A percentile compares a stretch with the other conserved stretches of the same genome.
These are phyloP conservation scores for Neoitamus cyanurus DNA, from an alignment of 2,888 invertebrate genomes.

Conservation along the genomic window DNA sequence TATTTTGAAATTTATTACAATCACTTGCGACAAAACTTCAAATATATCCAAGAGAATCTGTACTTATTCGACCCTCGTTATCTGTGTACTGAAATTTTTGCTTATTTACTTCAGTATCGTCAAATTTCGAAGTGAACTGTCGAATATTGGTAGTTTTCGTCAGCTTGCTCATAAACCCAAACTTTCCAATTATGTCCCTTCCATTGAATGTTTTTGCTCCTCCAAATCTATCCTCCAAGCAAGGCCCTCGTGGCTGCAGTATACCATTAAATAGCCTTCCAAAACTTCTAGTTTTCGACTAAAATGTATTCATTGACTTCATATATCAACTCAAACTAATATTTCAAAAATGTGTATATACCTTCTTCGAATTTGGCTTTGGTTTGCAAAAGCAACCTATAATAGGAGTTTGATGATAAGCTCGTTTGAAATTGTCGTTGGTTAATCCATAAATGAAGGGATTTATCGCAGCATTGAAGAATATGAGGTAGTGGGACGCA, in stretches of 20 bases:
- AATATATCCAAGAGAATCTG: background rate
- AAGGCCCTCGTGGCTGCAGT: constrained; percentile 47
- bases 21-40: background rate
- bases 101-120: background rate
- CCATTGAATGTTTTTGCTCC: constrained; percentile 28
- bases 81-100: background rate
- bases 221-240: constrained; percentile 39
- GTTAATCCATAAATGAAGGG: constrained; percentile 82
- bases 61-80: background rate
- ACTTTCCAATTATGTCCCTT: background rate
- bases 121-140: constrained; percentile 1
- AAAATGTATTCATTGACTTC: background rate
- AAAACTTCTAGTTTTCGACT: constrained; percentile 9
- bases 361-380: constrained; percentile 13
- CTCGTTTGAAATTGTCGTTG: constrained; percentile 76
- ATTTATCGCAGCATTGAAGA: constrained; percentile 78
- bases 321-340: background rate
- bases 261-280: constrained; percentile 22
- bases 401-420: constrained; percentile 72
- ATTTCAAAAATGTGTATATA: background rate
- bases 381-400: constrained; percentile 55
- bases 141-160: constrained; percentile 22
- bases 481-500: constrained; percentile 75
- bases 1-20: background rate
- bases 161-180: constrained; percentile 11